Percentiles rank a stretch among this genome's conserved stretches.
Conservation (phyloP, 2,797 vertebrate species). For the Nyctalus aviator region DNA sequence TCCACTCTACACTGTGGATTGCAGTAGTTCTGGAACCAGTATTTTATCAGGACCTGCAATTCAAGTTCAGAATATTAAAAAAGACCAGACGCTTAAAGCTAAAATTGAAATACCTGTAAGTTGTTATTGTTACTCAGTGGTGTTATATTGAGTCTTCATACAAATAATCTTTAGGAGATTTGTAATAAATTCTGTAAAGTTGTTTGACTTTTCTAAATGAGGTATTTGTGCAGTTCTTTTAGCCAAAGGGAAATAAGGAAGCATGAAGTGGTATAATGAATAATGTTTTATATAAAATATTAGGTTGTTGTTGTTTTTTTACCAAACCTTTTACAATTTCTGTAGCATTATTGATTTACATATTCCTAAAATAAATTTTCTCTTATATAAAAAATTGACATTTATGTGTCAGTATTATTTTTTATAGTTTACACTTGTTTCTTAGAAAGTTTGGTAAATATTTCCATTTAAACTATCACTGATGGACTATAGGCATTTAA, state of each 20-base stretch:
- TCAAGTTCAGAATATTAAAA: conserved; percentile 90
- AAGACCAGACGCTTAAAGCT: conserved; percentile 89
- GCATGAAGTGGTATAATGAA: not conserved
- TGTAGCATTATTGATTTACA: conserved; percentile 15
- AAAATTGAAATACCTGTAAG: conserved; percentile 92
- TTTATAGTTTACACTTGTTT: conserved; percentile 19
- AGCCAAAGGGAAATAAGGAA: not conserved
- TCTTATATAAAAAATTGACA: not conserved
- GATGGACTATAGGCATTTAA: not conserved
- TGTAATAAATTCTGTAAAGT: conserved; percentile 11
- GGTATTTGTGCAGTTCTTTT: conserved; percentile 39
- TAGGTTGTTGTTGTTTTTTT: conserved; percentile 6
- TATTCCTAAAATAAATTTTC: conserved; percentile 23
- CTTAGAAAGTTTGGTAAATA: not conserved
- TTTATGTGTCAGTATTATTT: not conserved
- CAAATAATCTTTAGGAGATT: not conserved
- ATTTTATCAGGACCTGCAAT: conserved; percentile 90
- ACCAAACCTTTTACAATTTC: not conserved
- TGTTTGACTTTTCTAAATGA: conserved; percentile 53
- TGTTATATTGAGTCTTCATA: not conserved
- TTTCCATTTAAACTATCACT: not conserved
- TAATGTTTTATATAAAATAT: conserved; percentile 32
- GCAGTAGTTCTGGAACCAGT: conserved; percentile 92
- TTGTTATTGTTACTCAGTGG: conserved; percentile 63
- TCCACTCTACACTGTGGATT: conserved; percentile 89